A percentile compares a stretch with the other conserved stretches of the same genome.
Evolutionary conservation across 2,113 vertebrate species (phyloP).

Genomic region (Oncorhynchus keta): DNA sequence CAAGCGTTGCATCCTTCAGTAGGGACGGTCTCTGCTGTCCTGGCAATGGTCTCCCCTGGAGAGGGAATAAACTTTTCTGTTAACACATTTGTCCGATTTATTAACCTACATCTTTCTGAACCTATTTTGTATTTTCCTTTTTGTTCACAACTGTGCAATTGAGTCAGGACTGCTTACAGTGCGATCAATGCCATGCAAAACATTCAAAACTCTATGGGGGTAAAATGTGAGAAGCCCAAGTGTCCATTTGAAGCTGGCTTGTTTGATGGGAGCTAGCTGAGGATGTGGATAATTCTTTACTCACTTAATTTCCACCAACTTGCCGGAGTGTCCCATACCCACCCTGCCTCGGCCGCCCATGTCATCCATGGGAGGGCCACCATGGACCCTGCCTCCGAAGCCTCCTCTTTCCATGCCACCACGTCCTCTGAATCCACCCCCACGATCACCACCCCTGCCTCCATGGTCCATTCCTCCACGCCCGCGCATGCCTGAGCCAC

Average conservation of each 20-base stretch:
- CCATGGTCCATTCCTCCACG: slow-evolving; percentile 83
- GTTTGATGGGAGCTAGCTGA: background rate
- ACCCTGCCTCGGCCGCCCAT: slow-evolving; percentile 81
- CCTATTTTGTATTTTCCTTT: too few species aligned
- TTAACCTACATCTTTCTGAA: background rate
- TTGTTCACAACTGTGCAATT: too few species aligned
- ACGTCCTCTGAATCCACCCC: slow-evolving; percentile 71
- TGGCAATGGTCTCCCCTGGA: slow-evolving; percentile 51
- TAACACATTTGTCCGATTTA: background rate
- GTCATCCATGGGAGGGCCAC: slow-evolving; percentile 78
- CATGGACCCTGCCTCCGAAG: slow-evolving; percentile 78
- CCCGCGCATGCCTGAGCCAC: slow-evolving; percentile 80
- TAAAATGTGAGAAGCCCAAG: too few species aligned
- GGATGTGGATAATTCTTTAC: background rate
- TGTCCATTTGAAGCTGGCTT: background rate
- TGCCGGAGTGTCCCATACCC: slow-evolving; percentile 4
- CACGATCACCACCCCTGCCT: slow-evolving; percentile 80
- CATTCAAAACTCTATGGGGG: background rate
- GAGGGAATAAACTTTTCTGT: background rate
- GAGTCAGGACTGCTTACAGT: too few species aligned
- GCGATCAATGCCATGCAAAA: background rate
- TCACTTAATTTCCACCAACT: background rate
- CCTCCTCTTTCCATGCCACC: slow-evolving; percentile 84
- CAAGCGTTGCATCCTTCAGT: background rate
- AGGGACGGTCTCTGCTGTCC: slow-evolving; percentile 49